Conservation (phyloP, 1,140 invertebrate genomes). For the Pseudoatta argentina region DNA sequence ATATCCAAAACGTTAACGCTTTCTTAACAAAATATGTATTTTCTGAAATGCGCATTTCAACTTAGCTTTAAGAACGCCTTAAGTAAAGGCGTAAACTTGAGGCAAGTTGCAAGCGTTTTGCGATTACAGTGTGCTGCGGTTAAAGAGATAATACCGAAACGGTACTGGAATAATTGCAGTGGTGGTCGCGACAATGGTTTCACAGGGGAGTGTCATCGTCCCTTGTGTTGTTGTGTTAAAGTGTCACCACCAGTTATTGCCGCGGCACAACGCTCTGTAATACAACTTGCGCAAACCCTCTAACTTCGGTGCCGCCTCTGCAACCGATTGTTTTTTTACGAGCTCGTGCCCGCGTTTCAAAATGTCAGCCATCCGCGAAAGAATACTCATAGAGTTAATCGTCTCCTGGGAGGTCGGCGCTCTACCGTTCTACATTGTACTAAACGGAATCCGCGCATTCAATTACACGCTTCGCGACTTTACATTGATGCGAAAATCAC, state of each 20-base stretch:
- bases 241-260: constrained; percentile 31
- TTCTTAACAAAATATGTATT: not conserved
- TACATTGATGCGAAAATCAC: constrained; percentile 22
- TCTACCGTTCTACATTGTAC: not conserved
- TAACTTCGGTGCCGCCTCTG: constrained; percentile 39
- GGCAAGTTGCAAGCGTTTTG: not conserved
- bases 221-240: not conserved
- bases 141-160: constrained; percentile 40
- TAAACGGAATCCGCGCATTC: constrained; percentile 48
- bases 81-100: not conserved
- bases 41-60: not conserved
- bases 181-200: constrained; percentile 8
- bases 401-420: not conserved
- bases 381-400: constrained; percentile 61
- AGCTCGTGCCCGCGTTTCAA: constrained; percentile 7
- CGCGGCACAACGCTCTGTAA: constrained; percentile 34
- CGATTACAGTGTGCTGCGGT: not conserved
- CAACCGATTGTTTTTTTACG: constrained; percentile 40
- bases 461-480: constrained; percentile 52
- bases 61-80: not conserved
- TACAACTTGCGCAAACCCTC: constrained; percentile 22
- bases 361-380: constrained; percentile 45
- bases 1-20: not conserved
- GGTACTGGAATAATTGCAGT: constrained; percentile 34
- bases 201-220: constrained; percentile 17